Evolutionary conservation across 2,888 invertebrate species (phyloP), one percentile per base, ranked within the genome.

Genomic region (Ennomos fuscantarius): DNA sequence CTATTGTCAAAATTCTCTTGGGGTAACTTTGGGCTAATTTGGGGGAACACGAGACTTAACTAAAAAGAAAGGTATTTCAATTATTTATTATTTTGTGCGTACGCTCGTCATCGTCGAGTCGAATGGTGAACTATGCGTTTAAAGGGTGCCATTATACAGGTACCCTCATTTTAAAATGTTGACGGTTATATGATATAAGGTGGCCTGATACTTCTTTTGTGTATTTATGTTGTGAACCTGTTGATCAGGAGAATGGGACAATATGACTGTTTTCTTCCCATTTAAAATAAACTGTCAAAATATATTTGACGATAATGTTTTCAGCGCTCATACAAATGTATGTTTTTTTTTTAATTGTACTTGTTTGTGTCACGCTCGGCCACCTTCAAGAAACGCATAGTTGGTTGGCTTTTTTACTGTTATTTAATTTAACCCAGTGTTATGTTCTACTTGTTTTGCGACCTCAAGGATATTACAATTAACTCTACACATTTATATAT

Each of bases 171-270:
- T 52, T 58, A 35, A 34, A 43, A 34, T 11, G 8, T 8, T 49
- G 58, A 54, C 53, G 41, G 15, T 32, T 5, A 36, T 36, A 37
- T 48, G 5, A 41, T 39, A 44, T 24, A 52, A 49, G 51, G 49
- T 60, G 62, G 55, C 56, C 35, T 6, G 3, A 24, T 6, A 24
- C 47, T 55, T n/a, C 50, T 57, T 58, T 63, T 59, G 53, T 62
- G 49, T 62, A 40, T 40, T 11, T 65, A 60, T 65, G 62, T 55
- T 60, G 61, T 63, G 62, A 51, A n/a, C 78, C 74, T 72, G 80
- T 82, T 78, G 79, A 79, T 61, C 79, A 73, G 79, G 76, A 67
- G 66, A 69, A 69, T 73, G 79, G 75, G 78, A 73, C 62, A 24
- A 63, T 49, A 54, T 62, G 65, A 68, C 72, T 72, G 45, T 66